Evolutionary conservation across 1,140 invertebrate genomes (phyloP), one percentile per base, ranked within the genome.

Genomic region (Bathynomus jamesi): DNA sequence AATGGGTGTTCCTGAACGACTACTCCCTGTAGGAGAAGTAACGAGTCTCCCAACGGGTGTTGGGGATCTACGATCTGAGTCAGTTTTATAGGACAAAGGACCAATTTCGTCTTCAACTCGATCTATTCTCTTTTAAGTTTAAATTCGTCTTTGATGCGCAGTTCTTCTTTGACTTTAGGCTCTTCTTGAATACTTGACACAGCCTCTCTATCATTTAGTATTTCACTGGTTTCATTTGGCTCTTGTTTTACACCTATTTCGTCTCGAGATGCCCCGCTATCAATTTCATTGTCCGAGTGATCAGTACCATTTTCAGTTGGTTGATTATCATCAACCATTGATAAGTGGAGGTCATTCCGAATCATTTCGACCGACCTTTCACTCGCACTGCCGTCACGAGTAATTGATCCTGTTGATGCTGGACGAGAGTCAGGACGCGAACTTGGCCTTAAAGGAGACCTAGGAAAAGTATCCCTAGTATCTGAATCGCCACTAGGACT

Each of bases 1-100:
- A 89, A 13, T 92, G 82, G 86, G 93, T 3, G 75, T 78, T 25
- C 72, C 73, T 25, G 75, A 75, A 24, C 75, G 71, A 62, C 74
- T 76, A 61, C 75, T 78, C 17, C 74, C 77, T 0, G 74, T 69
- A 21, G 77, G 73, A 10, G 77, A 75, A 4, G 67, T 70, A 28
- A 72, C 46, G 30, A 77, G 63, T 24, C 76, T 31, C 2, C 67
- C 70, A 25, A 73, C 40, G 5, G 40, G 40, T 17, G 40, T 62
- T 17, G 76, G 76, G 61, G 76, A 77, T 61, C 73, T 65, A 7
- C 74, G 67, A 17, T 70, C 74, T 0, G 64, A 21, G 17, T 74
- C 67, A 11, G 29, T 5, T 21, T 13, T 67, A 17, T 67, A 27
- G 31, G 61, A 30, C 46, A 53, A 64, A 32, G 70, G 21, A 53